Percentiles rank a stretch among this genome's conserved stretches.
Conservation (phyloP, 1,140 invertebrate species). For the Steinernema feltiae region DNA sequence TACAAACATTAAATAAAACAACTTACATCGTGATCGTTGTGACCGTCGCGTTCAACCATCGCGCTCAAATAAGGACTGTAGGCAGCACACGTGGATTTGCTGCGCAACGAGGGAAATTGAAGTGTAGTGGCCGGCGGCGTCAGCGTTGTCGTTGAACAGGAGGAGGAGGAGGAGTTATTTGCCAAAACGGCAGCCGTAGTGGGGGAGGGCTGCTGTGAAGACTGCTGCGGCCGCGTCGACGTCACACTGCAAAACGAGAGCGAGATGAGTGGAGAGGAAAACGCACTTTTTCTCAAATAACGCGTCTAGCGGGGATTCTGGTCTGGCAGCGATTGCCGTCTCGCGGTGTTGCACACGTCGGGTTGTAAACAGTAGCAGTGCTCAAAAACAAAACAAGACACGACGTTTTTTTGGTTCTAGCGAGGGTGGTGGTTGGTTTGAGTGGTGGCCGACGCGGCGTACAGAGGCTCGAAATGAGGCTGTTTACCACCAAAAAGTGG, state of each 20-base stretch:
- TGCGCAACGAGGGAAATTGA: neutral
- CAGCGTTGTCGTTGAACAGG: neutral
- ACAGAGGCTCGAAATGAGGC: no score
- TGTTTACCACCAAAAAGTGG: no score
- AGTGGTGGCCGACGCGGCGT: no score
- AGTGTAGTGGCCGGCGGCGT: neutral
- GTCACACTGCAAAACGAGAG: slow-evolving; percentile 3
- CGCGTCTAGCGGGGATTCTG: no score
- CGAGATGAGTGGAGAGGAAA: neutral
- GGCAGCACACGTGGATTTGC: slow-evolving; percentile 11
- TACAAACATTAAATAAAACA: neutral
- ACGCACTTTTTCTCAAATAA: neutral
- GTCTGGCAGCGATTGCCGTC: no score
- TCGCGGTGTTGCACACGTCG: no score
- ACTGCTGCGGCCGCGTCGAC: neutral
- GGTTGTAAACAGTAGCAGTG: no score
- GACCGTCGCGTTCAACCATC: neutral
- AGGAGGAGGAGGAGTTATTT: neutral
- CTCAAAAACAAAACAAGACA: no score
- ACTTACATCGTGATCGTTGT: neutral
- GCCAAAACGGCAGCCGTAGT: slow-evolving; percentile 8
- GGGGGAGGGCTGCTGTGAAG: slow-evolving; percentile 5
- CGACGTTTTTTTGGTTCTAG: no score
- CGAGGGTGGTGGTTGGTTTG: no score
- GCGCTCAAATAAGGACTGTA: slow-evolving; percentile 8